Evolutionary conservation across 2,888 invertebrate genomes (phyloP).

Genomic region (Nebria salina): DNA sequence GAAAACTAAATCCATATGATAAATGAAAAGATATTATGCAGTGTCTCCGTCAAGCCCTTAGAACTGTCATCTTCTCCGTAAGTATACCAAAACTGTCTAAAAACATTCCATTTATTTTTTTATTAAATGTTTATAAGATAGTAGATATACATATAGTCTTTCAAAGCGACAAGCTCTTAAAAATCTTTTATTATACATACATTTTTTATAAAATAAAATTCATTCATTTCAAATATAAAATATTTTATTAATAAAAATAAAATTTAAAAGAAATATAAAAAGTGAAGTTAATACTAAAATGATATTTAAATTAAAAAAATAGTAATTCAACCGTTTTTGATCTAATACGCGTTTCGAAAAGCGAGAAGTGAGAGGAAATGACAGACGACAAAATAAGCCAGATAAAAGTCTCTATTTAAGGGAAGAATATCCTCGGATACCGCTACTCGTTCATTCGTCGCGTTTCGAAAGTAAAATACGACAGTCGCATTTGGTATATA

Average conservation of each 20-base stretch:
- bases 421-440: conserved; percentile 19
- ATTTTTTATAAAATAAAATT: too few relatives aligned
- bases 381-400: conserved; percentile 36
- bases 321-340: neutral
- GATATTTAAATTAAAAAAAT: too few relatives aligned
- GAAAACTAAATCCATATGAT: neutral
- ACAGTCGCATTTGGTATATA: neutral
- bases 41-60: neutral
- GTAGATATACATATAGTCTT: too few relatives aligned
- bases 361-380: conserved; percentile 29
- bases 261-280: neutral
- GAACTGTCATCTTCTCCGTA: neutral
- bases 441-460: conserved; percentile 8
- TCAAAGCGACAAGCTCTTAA: too few relatives aligned
- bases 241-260: too few relatives aligned
- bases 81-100: neutral
- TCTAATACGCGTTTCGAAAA: neutral
- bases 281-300: neutral
- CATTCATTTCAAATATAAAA: too few relatives aligned
- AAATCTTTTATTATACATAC: too few relatives aligned
- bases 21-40: neutral
- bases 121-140: too few relatives aligned
- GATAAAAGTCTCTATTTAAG: conserved; percentile 27
- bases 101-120: too few relatives aligned
- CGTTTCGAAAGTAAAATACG: conserved; percentile 32